These are phyloP conservation scores for Sisyra terminalis DNA, from an alignment of 2,888 invertebrate genomes.

Conservation along the genomic window DNA sequence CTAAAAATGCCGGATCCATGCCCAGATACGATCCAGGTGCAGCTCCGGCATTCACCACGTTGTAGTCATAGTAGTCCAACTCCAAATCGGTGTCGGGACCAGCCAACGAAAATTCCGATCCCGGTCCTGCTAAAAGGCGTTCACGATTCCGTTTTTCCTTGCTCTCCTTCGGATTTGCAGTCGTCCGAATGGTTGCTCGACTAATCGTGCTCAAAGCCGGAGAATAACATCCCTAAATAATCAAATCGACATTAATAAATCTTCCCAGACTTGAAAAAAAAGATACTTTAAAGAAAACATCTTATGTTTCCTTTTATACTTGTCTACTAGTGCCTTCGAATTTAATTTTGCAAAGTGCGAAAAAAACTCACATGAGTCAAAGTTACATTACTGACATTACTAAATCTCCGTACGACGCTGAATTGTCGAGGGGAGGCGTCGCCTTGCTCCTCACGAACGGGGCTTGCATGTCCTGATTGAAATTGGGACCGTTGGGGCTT, in stretches of 20 bases:
- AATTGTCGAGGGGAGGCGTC: background rate
- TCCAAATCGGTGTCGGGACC: conserved; percentile 63
- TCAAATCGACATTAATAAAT: conserved; percentile 3
- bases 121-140: conserved; percentile 42
- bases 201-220: conserved; percentile 50
- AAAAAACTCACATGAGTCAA: conserved; percentile 41
- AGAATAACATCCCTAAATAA: conserved; percentile 49
- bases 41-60: conserved; percentile 67
- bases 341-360: too few species aligned
- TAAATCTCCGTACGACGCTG: conserved; percentile 23
- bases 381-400: conserved; percentile 37
- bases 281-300: too few species aligned
- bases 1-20: conserved; percentile 77
- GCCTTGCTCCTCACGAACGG: background rate
- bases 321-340: too few species aligned
- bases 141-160: conserved; percentile 67
- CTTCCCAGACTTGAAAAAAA: too few species aligned
- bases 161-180: conserved; percentile 51
- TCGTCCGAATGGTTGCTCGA: conserved; percentile 43
- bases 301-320: too few species aligned
- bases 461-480: background rate
- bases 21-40: conserved; percentile 75
- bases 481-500: background rate
- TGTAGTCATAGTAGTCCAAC: conserved; percentile 78
- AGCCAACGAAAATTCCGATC: conserved; percentile 61